These are phyloP conservation scores for Tipula helvola DNA, from an alignment of 2,888 invertebrate species.

Conservation along the genomic window DNA sequence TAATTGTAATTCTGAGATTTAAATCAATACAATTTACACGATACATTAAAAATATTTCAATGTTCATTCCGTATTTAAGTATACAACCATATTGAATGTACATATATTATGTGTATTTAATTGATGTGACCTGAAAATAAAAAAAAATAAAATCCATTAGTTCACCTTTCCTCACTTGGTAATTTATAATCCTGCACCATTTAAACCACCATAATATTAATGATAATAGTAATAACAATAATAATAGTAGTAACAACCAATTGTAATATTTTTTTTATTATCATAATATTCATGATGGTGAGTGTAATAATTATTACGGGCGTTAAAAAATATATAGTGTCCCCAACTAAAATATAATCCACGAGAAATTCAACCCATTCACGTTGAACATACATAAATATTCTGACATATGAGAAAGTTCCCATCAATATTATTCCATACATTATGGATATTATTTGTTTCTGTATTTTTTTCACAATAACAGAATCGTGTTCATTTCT, in stretches of 20 bases:
- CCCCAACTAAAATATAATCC: not conserved
- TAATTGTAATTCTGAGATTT: not conserved
- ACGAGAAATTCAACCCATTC: not conserved
- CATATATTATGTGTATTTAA: not conserved
- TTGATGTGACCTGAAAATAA: not conserved
- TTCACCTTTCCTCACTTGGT: not conserved
- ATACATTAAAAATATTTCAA: not conserved
- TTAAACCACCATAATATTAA: not conserved
- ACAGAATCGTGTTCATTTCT: not conserved
- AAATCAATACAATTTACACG: not conserved
- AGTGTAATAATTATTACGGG: not conserved
- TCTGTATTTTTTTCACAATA: not conserved
- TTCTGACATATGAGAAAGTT: not conserved
- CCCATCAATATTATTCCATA: not conserved
- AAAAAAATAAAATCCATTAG: not conserved
- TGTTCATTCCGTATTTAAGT: not conserved
- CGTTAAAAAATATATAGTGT: not conserved
- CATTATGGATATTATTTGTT: not conserved
- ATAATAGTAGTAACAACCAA: not conserved
- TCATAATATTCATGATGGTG: not conserved
- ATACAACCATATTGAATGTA: not conserved
- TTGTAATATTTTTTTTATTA: not conserved
- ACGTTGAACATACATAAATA: not conserved
- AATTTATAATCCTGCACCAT: not conserved
- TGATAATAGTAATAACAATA: not conserved